These are phyloP conservation scores for Rhynchopsitta pachyrhyncha DNA, from an alignment of 2,113 vertebrate species.

Conservation along the genomic window DNA sequence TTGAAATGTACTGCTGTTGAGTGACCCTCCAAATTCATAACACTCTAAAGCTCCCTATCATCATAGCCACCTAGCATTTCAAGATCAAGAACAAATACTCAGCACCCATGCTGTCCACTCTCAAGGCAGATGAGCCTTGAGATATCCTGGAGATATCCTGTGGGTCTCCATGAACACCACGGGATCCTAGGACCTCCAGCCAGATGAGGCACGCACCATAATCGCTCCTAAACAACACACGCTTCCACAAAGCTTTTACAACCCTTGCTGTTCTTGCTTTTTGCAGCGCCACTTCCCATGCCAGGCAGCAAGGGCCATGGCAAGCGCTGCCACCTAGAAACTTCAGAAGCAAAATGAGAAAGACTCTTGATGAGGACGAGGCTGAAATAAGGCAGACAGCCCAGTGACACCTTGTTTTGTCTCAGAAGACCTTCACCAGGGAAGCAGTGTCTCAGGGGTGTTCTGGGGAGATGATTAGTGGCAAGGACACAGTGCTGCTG, in stretches of 20 bases:
- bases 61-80: not conserved
- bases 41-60: not conserved
- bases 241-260: not conserved
- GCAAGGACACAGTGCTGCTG: not conserved
- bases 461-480: not conserved
- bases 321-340: not conserved
- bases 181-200: not conserved
- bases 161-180: not conserved
- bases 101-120: not conserved
- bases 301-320: not conserved
- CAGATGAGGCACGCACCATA: rapidly evolving
- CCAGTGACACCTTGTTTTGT: not conserved
- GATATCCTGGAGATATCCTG: not conserved
- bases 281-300: not conserved
- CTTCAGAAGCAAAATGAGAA: not conserved
- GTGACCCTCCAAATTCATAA: not conserved
- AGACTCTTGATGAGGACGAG: not conserved
- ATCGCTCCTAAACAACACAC: not conserved
- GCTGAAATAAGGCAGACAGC: not conserved
- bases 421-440: not conserved
- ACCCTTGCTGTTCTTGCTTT: not conserved
- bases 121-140: not conserved
- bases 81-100: not conserved
- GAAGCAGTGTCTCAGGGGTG: not conserved
- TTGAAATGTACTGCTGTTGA: not conserved